Percentiles rank a stretch among this genome's conserved stretches.
Evolutionary conservation across 1,140 invertebrate species (phyloP).

Genomic region (Aporrectodea caliginosa): DNA sequence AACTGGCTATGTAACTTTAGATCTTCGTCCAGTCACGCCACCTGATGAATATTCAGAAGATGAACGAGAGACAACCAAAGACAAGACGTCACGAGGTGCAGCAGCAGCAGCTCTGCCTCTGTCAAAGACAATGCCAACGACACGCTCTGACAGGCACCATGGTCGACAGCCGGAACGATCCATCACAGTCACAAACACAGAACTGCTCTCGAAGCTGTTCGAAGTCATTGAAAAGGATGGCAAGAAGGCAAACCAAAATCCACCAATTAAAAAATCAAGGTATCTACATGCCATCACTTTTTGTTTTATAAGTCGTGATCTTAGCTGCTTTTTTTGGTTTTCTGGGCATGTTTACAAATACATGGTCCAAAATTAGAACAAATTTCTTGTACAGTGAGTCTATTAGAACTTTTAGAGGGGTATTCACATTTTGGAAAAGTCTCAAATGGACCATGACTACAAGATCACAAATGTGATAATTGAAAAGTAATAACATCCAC

Average conservation of each 20-base stretch:
- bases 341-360: too few species aligned
- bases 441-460: too few species aligned
- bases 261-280: not conserved
- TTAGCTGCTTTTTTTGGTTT: too few species aligned
- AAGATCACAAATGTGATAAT: too few species aligned
- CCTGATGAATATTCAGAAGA: not conserved
- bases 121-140: not conserved
- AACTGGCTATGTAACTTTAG: too few species aligned
- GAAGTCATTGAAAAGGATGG: not conserved
- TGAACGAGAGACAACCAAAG: not conserved
- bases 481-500: too few species aligned
- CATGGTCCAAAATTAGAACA: too few species aligned
- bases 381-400: too few species aligned
- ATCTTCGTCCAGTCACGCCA: not conserved
- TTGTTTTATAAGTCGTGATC: too few species aligned
- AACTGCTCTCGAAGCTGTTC: not conserved
- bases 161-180: not conserved
- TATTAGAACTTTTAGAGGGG: too few species aligned
- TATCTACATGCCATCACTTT: too few species aligned
- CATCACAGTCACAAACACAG: not conserved
- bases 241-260: not conserved
- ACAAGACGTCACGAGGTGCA: not conserved
- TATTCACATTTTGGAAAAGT: too few species aligned
- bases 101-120: not conserved
- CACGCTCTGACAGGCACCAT: not conserved